Evolutionary conservation across 2,888 invertebrate genomes (phyloP).

Genomic region (Dryocosmus kuriphilus): DNA sequence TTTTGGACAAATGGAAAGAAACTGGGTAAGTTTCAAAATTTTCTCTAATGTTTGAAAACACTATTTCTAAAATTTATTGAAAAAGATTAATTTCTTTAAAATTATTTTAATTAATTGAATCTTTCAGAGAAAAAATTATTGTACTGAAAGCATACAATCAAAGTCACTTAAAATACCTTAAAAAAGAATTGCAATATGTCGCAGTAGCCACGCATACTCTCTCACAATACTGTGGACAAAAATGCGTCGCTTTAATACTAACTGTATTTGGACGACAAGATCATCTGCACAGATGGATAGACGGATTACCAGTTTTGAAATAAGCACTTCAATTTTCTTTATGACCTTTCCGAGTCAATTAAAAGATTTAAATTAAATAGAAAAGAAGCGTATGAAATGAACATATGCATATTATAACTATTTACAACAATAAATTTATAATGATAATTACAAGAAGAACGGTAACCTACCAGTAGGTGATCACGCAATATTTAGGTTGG

Average conservation of each 20-base stretch:
- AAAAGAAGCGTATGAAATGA: not conserved
- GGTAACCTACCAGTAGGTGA: too few species aligned
- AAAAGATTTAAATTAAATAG: not conserved
- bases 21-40: not conserved
- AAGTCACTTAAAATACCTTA: conserved; percentile 63
- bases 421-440: not conserved
- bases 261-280: conserved; percentile 78
- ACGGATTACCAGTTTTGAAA: conserved; percentile 66
- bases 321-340: conserved; percentile 38
- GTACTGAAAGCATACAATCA: conserved; percentile 62
- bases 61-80: not conserved
- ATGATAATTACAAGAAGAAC: too few species aligned
- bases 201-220: conserved; percentile 57
- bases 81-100: too few species aligned
- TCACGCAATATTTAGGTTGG: too few species aligned
- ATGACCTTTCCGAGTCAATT: not conserved
- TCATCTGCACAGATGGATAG: conserved; percentile 76
- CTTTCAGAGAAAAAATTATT: conserved; percentile 58
- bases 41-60: not conserved
- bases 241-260: conserved; percentile 71
- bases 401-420: not conserved
- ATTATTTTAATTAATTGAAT: not conserved
- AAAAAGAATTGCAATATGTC: conserved; percentile 55
- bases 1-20: not conserved
- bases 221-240: conserved; percentile 56